These are phyloP conservation scores for Hermaeophaga mercurialis DNA, from an alignment of 2,888 invertebrate species.

Conservation along the genomic window DNA sequence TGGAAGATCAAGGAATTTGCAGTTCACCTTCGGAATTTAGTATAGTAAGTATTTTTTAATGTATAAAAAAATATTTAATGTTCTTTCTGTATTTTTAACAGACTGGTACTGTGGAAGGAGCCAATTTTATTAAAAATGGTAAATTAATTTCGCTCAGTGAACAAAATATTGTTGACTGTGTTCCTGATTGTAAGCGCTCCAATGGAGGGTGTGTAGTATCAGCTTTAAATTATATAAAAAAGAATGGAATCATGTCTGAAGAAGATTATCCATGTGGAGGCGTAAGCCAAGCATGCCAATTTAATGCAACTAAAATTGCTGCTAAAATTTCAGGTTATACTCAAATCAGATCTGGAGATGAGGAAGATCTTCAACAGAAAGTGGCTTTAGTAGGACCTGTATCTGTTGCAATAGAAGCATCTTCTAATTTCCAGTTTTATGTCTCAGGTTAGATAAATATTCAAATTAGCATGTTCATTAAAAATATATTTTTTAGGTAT, in stretches of 20 bases:
- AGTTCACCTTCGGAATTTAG: conserved; percentile 41
- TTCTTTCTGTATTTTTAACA: background rate
- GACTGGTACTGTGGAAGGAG: conserved; percentile 36
- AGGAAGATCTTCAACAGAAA: conserved; percentile 32
- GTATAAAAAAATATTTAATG: background rate
- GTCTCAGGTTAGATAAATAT: conserved; percentile 28
- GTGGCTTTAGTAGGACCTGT: conserved; percentile 37
- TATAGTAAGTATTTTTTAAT: conserved; percentile 30
- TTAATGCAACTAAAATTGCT: background rate
- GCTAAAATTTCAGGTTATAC: background rate
- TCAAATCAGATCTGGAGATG: conserved; percentile 12
- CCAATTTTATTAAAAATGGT: conserved; percentile 28
- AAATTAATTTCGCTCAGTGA: conserved; percentile 33
- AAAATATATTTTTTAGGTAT: background rate
- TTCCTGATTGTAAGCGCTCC: conserved; percentile 27
- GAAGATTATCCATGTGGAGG: conserved; percentile 37
- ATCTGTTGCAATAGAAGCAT: conserved; percentile 34
- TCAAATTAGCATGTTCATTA: too few species aligned
- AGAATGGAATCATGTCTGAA: conserved; percentile 37
- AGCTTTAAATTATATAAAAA: conserved; percentile 34
- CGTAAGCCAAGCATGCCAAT: conserved; percentile 14
- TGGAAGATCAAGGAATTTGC: conserved; percentile 40
- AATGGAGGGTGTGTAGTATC: conserved; percentile 28
- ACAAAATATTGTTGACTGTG: conserved; percentile 40
- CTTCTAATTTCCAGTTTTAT: conserved; percentile 27